These are phyloP conservation scores for Scomberomorus guttatus DNA, from an alignment of 2,797 vertebrate species.

Conservation along the genomic window DNA sequence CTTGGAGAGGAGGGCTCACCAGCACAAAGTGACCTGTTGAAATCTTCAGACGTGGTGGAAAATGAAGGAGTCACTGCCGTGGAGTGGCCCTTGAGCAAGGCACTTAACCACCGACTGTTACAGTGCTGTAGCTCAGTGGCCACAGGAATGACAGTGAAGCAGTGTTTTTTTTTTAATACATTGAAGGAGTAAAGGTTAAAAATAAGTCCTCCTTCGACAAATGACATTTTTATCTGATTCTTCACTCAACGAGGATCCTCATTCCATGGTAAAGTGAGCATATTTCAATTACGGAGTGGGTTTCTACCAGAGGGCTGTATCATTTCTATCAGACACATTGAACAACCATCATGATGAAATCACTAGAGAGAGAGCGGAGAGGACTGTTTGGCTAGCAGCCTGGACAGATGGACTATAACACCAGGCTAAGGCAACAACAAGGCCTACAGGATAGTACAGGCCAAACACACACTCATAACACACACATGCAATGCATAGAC, in stretches of 20 bases:
- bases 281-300: slow-evolving; percentile 55
- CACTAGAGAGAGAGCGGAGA: slow-evolving; percentile 61
- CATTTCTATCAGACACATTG: slow-evolving; percentile 58
- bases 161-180: no score
- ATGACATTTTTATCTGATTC: neutral
- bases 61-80: slow-evolving; percentile 13
- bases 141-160: slow-evolving; percentile 18
- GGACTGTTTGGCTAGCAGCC: slow-evolving; percentile 73
- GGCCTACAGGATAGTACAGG: slow-evolving; percentile 57
- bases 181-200: neutral
- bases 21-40: slow-evolving; percentile 10
- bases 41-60: slow-evolving; percentile 20
- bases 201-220: slow-evolving; percentile 5
- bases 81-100: slow-evolving; percentile 55
- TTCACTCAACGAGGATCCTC: slow-evolving; percentile 6
- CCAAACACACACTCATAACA: slow-evolving; percentile 59
- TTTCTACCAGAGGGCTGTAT: slow-evolving; percentile 68
- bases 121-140: slow-evolving; percentile 8
- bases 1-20: neutral
- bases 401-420: slow-evolving; percentile 80
- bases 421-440: slow-evolving; percentile 72
- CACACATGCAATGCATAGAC: slow-evolving; percentile 50
- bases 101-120: slow-evolving; percentile 35
- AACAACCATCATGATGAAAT: slow-evolving; percentile 57
- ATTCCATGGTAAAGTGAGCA: slow-evolving; percentile 16